Evolutionary conservation across 2,888 invertebrate species (phyloP).

Genomic region (Drosophila antonietae): DNA sequence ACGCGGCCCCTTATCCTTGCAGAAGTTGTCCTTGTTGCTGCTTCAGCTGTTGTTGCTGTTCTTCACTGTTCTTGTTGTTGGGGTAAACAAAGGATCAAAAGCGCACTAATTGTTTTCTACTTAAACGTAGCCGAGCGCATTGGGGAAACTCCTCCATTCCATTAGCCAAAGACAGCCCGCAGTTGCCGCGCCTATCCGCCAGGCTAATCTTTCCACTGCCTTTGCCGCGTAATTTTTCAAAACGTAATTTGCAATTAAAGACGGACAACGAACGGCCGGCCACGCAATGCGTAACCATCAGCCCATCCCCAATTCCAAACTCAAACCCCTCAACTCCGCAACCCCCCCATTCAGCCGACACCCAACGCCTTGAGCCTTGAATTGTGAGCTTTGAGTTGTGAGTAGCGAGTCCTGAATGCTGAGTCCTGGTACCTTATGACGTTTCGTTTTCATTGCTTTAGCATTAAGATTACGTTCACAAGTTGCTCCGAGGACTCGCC

Average conservation of each 20-base stretch:
- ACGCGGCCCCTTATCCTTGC: conserved; percentile 49
- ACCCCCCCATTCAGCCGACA: conserved; percentile 2
- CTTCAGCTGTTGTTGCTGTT: conserved; percentile 20
- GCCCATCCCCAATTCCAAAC: background rate
- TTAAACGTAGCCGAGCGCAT: conserved; percentile 57
- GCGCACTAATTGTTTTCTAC: conserved; percentile 81
- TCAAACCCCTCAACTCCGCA: background rate
- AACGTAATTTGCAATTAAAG: conserved; percentile 82
- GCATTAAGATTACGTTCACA: conserved; percentile 60
- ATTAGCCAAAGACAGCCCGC: conserved; percentile 18
- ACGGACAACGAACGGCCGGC: conserved; percentile 49
- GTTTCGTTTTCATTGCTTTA: conserved; percentile 64
- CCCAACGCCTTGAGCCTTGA: conserved; percentile 53
- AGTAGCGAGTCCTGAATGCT: conserved; percentile 28
- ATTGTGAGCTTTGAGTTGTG: conserved; percentile 26
- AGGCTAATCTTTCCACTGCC: conserved; percentile 68
- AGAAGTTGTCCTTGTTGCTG: conserved; percentile 51
- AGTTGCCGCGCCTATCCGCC: conserved; percentile 36
- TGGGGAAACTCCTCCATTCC: conserved; percentile 25
- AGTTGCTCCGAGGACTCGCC: conserved; percentile 42
- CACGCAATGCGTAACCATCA: conserved; percentile 50
- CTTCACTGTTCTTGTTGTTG: conserved; percentile 58
- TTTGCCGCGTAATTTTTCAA: conserved; percentile 78
- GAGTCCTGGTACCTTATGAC: conserved; percentile 57
- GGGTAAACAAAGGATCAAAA: conserved; percentile 83